Evolutionary conservation across 2,797 vertebrate species (phyloP).

Genomic region (Siniperca scherzeri): DNA sequence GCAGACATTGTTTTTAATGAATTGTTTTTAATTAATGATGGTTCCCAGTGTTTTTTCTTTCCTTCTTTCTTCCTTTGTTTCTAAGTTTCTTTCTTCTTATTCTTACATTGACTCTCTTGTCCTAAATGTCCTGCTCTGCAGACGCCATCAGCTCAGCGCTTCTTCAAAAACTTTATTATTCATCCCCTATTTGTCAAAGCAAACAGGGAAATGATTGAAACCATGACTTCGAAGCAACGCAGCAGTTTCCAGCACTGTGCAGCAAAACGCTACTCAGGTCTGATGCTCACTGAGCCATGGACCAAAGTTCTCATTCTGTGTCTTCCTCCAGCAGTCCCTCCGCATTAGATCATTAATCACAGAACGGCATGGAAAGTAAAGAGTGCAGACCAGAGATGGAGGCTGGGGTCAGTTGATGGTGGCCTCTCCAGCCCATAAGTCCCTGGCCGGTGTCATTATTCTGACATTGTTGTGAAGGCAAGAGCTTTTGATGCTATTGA

Average conservation of each 20-base stretch:
- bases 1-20: slow-evolving; percentile 23
- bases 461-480: slow-evolving; percentile 72
- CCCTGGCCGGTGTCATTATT: slow-evolving; percentile 71
- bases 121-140: not conserved
- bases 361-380: slow-evolving; percentile 54
- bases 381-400: slow-evolving; percentile 44
- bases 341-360: slow-evolving; percentile 77
- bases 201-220: slow-evolving; percentile 47
- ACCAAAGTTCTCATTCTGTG: slow-evolving; percentile 52
- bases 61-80: not conserved
- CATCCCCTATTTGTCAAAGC: slow-evolving; percentile 40
- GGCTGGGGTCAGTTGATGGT: slow-evolving; percentile 70
- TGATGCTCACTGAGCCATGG: slow-evolving; percentile 41
- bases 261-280: slow-evolving; percentile 31
- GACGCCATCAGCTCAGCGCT: slow-evolving; percentile 39
- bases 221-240: slow-evolving; percentile 30
- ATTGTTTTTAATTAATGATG: not conserved
- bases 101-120: not conserved
- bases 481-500: slow-evolving; percentile 81
- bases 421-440: slow-evolving; percentile 68
- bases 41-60: not conserved
- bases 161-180: slow-evolving; percentile 46
- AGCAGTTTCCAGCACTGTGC: slow-evolving; percentile 41
- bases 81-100: not conserved
- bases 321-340: slow-evolving; percentile 44